Evolutionary conservation across 2,113 vertebrate species (phyloP).

Genomic region (Mirza zaza): DNA sequence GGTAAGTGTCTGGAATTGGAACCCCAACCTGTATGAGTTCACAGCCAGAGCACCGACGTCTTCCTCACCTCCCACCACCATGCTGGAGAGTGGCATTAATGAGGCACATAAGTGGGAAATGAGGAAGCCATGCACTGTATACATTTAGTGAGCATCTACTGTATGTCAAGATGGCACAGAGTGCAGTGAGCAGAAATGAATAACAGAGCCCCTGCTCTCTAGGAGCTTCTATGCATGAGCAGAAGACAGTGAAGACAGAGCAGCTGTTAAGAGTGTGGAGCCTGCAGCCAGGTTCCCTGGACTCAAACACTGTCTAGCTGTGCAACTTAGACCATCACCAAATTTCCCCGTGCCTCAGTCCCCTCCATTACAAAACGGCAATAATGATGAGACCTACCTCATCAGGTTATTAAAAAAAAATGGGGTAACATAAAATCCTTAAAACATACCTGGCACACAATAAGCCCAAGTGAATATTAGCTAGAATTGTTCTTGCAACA

Average conservation of each 20-base stretch:
- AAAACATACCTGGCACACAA: background rate
- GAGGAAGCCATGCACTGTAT: accelerated
- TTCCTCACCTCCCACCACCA: background rate
- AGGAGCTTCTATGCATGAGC: accelerated
- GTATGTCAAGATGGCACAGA: background rate
- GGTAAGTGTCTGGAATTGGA: background rate
- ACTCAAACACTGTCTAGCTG: background rate
- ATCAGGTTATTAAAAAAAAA: background rate
- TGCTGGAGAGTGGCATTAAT: background rate
- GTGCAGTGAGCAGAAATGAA: background rate
- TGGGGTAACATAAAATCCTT: background rate
- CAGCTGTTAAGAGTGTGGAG: background rate
- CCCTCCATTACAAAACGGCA: background rate
- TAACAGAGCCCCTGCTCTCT: accelerated
- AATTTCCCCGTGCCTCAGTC: background rate
- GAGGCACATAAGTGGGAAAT: background rate
- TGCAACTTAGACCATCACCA: background rate
- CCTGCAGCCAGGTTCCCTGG: background rate
- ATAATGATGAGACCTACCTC: background rate
- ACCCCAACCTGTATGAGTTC: accelerated
- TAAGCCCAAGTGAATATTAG: background rate
- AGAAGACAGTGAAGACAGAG: background rate
- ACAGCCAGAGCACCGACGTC: accelerated
- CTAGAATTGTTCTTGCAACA: background rate
- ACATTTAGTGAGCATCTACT: background rate